Percentiles rank a stretch among this genome's conserved stretches.
Evolutionary conservation across 2,888 invertebrate genomes (phyloP).

Genomic region (Dioctria rufipes): DNA sequence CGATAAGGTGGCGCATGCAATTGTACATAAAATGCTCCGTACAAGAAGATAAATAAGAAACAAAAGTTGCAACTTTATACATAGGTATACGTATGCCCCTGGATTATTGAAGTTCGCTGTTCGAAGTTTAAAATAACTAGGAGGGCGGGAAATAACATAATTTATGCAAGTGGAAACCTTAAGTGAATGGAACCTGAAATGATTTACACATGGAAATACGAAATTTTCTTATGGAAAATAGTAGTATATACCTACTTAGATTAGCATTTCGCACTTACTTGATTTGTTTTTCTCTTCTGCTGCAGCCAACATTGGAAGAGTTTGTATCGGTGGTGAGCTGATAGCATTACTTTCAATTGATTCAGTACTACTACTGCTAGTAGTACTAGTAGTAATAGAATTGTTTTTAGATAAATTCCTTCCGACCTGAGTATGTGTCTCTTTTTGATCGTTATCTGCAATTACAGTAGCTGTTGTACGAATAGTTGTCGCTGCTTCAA

Average conservation of each 20-base stretch:
- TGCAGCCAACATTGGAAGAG: slow-evolving; percentile 54
- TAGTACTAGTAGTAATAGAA: not conserved
- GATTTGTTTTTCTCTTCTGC: slow-evolving; percentile 54
- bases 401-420: not conserved
- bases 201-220: too few species aligned
- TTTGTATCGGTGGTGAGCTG: slow-evolving; percentile 49
- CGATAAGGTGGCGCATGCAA: slow-evolving; percentile 17
- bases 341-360: slow-evolving; percentile 44
- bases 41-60: not conserved
- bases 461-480: slow-evolving; percentile 35
- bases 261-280: slow-evolving; percentile 48
- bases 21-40: not conserved
- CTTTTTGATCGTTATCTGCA: not conserved
- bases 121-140: too few species aligned
- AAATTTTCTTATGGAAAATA: too few species aligned
- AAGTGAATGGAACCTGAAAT: too few species aligned
- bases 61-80: not conserved
- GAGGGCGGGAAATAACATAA: too few species aligned
- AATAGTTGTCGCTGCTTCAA: slow-evolving; percentile 50
- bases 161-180: too few species aligned
- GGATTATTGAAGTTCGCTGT: not conserved
- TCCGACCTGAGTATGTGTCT: slow-evolving; percentile 25
- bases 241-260: too few species aligned
- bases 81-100: too few species aligned
- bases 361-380: not conserved